Conservation (phyloP, 2,113 vertebrate species). For the Dromaius novaehollandiae region DNA sequence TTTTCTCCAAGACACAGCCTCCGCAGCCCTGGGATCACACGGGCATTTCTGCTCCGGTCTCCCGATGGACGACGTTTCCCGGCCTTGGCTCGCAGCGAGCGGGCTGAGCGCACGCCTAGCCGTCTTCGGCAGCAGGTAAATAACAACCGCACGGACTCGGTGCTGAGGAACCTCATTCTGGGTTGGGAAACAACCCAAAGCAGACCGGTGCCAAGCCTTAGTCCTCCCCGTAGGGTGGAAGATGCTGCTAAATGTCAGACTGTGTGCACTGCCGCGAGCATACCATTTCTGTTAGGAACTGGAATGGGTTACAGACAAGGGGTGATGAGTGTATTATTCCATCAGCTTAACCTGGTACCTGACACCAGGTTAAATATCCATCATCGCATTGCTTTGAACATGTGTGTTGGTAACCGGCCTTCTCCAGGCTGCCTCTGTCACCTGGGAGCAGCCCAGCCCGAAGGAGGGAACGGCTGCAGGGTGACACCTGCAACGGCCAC, state of each 20-base stretch:
- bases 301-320: not conserved
- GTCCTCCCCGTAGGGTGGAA: not conserved
- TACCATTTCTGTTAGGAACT: not conserved
- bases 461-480: not conserved
- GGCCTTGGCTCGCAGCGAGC: not conserved
- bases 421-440: not conserved
- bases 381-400: not conserved
- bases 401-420: not conserved
- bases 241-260: not conserved
- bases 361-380: not conserved
- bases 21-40: not conserved
- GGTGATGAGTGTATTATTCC: not conserved
- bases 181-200: not conserved
- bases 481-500: not conserved
- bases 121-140: not conserved
- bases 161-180: not conserved
- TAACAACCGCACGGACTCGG: not conserved
- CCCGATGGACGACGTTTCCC: not conserved
- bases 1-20: not conserved
- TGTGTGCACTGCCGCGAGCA: not conserved
- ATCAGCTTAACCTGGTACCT: not conserved
- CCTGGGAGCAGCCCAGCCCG: not conserved
- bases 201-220: not conserved
- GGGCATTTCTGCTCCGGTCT: slow-evolving; percentile 8
- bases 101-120: not conserved